Conservation (phyloP, 2,888 invertebrate genomes). For the Cistogaster globosa region DNA sequence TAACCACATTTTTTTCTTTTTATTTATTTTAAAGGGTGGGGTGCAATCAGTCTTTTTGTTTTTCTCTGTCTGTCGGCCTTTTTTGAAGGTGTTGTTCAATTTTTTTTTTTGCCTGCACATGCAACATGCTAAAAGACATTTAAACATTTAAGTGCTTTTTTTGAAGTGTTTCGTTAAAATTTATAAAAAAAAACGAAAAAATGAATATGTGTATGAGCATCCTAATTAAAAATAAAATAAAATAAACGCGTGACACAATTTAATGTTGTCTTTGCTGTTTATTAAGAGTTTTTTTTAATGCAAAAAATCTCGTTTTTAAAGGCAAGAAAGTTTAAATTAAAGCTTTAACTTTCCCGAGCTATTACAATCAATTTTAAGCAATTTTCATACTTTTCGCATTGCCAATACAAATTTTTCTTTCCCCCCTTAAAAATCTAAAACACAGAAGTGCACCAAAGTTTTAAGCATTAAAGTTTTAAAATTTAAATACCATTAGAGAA, state of each 20-base stretch:
- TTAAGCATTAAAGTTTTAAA: no score
- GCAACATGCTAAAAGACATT: constrained; percentile 65
- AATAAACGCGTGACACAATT: constrained; percentile 66
- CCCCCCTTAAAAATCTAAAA: no score
- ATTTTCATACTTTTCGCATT: no score
- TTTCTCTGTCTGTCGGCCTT: constrained; percentile 33
- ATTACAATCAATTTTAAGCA: no score
- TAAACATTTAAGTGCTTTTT: constrained; percentile 62
- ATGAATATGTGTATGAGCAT: constrained; percentile 25
- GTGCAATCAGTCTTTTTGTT: constrained; percentile 38
- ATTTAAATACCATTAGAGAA: no score
- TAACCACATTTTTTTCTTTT: constrained; percentile 25
- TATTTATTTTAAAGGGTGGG: constrained; percentile 26
- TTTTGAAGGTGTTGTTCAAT: constrained; percentile 66
- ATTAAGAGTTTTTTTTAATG: neutral
- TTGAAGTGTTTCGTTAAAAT: constrained; percentile 50
- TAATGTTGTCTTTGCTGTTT: neutral
- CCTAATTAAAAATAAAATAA: constrained; percentile 53
- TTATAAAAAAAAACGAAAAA: constrained; percentile 7
- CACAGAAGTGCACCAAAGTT: no score
- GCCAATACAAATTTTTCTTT: no score
- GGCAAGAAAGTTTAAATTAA: neutral
- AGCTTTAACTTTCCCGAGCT: no score
- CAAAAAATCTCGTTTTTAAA: neutral
- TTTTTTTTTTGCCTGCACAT: constrained; percentile 63